phyloP scores from a whole-genome alignment of 2,113 vertebrate species.

The Corythornis vintsioides region DNA sequence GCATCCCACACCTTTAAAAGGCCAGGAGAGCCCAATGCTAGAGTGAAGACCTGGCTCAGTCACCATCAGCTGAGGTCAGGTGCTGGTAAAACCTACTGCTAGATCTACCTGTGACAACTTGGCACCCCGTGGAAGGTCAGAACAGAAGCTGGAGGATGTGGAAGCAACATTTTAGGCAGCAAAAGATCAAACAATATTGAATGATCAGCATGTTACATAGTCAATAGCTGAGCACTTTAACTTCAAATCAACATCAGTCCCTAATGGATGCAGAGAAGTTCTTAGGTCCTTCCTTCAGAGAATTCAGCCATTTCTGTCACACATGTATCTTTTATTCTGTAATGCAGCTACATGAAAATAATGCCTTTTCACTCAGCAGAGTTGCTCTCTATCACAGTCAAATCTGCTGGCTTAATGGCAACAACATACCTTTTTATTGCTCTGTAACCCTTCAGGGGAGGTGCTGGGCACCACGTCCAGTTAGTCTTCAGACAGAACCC shows the following conservation, averaged over 20 bases:
- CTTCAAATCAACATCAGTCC: background rate
- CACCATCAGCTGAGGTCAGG: background rate
- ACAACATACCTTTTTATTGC: background rate
- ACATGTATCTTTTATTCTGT: background rate
- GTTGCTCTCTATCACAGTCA: background rate
- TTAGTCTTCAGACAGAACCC: background rate
- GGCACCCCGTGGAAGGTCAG: background rate
- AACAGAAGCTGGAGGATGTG: background rate
- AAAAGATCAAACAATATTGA: background rate
- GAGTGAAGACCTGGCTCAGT: background rate
- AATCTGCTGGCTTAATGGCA: background rate
- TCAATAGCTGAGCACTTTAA: background rate
- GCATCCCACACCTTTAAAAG: background rate
- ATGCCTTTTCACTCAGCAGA: background rate
- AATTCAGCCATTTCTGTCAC: background rate
- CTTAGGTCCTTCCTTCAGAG: background rate
- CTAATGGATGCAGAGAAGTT: background rate
- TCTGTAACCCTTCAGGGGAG: background rate
- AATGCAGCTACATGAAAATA: background rate
- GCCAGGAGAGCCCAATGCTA: accelerated
- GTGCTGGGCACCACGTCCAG: background rate
- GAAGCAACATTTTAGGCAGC: background rate
- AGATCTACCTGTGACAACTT: background rate
- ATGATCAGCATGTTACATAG: background rate
- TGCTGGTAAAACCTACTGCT: background rate